Evolutionary conservation across 2,113 vertebrate genomes (phyloP).

Genomic region (Malurus cyaneus): DNA sequence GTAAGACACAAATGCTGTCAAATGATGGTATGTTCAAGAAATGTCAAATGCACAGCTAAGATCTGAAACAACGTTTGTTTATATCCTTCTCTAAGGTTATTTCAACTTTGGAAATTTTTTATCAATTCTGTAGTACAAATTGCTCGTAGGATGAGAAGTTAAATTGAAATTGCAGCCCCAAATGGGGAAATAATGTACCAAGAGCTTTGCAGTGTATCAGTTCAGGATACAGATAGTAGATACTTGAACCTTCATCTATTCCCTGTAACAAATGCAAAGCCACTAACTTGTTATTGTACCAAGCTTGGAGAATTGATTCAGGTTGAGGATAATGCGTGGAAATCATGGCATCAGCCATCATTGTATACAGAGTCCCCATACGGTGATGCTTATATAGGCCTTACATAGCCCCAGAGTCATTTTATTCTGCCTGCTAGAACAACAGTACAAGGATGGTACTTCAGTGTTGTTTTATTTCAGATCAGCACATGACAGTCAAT

Average conservation of each 20-base stretch:
- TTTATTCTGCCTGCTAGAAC: background rate
- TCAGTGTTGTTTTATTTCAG: background rate
- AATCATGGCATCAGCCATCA: background rate
- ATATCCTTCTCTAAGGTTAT: background rate
- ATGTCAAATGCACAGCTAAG: background rate
- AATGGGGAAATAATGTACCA: background rate
- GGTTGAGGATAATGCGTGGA: background rate
- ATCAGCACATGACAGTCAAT: background rate
- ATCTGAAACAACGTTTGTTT: background rate
- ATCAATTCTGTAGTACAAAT: background rate
- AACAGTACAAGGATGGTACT: background rate
- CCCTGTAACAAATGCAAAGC: background rate
- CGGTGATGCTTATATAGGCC: rapidly evolving
- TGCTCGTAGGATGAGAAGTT: background rate
- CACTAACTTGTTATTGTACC: background rate
- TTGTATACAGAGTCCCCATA: background rate
- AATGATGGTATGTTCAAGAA: background rate
- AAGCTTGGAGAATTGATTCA: background rate
- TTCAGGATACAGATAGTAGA: background rate
- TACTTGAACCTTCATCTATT: background rate
- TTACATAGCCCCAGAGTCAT: background rate
- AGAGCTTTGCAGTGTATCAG: background rate
- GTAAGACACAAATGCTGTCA: background rate
- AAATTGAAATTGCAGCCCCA: background rate
- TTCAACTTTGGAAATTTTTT: background rate